Evolutionary conservation across 2,888 invertebrate genomes (phyloP).

Genomic region (Drosophila ustulata): DNA sequence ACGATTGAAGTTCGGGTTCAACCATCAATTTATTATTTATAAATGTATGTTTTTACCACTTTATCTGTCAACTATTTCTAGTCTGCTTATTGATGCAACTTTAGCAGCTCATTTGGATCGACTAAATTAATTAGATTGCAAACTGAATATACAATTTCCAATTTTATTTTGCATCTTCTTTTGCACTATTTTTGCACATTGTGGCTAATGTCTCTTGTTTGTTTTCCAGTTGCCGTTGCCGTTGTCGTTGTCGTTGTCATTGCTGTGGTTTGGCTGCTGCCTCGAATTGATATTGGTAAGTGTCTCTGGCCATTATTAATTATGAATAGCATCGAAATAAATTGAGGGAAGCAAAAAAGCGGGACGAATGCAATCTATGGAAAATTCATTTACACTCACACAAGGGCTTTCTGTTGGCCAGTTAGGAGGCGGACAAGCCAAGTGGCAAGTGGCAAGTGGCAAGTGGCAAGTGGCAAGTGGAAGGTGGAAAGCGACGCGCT

Average conservation of each 20-base stretch:
- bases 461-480: conserved; percentile 64
- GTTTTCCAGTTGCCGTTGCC: neutral
- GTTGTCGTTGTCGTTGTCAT: conserved; percentile 4
- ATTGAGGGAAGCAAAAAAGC: conserved; percentile 26
- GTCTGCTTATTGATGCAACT: neutral
- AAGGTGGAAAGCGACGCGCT: conserved; percentile 21
- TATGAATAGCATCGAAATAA: conserved; percentile 36
- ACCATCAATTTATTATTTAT: neutral
- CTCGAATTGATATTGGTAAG: conserved; percentile 36
- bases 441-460: neutral
- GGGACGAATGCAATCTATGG: conserved; percentile 23
- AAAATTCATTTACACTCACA: conserved; percentile 20
- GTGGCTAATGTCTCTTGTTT: conserved; percentile 6
- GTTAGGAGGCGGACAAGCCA: conserved; percentile 14
- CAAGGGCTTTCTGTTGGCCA: neutral
- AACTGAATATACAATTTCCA: neutral
- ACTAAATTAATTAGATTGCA: conserved; percentile 18
- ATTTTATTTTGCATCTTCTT: conserved; percentile 5
- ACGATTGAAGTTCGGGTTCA: no score
- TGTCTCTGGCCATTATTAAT: conserved; percentile 59
- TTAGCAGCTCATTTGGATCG: neutral
- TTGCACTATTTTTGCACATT: neutral
- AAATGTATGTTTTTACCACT: neutral
- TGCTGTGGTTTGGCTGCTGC: neutral
- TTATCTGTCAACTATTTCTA: neutral